Evolutionary conservation across 2,888 invertebrate species (phyloP).

Genomic region (Drosophila meridionalis): DNA sequence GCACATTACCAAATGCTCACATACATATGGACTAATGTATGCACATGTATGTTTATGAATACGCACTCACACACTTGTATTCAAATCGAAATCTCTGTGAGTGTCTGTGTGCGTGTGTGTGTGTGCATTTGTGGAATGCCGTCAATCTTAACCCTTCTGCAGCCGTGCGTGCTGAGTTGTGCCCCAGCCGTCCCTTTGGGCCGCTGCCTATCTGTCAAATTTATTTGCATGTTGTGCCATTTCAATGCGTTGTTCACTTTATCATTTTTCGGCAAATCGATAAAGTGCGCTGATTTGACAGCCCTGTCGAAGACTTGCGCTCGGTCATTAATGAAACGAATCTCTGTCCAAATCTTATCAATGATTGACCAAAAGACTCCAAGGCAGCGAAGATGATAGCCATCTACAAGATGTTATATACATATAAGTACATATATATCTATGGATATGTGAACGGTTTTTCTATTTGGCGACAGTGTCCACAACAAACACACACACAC

Average conservation of each 20-base stretch:
- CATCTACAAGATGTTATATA: constrained; percentile 16
- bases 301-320: constrained; percentile 20
- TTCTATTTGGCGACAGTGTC: constrained; percentile 75
- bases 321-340: constrained; percentile 46
- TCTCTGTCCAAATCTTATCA: constrained; percentile 41
- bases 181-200: constrained; percentile 7
- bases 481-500: constrained; percentile 56
- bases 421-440: constrained; percentile 21
- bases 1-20: not conserved
- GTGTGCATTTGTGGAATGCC: constrained; percentile 42
- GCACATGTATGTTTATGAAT: constrained; percentile 18
- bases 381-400: constrained; percentile 15
- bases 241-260: constrained; percentile 50
- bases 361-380: constrained; percentile 47
- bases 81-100: constrained; percentile 60
- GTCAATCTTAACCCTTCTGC: constrained; percentile 75
- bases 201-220: constrained; percentile 39
- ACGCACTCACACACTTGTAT: constrained; percentile 36
- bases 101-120: constrained; percentile 36
- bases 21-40: not conserved
- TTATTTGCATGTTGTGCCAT: constrained; percentile 72
- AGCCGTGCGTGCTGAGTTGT: constrained; percentile 56
- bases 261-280: constrained; percentile 53
- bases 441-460: constrained; percentile 23
- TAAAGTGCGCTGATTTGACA: constrained; percentile 61